Conservation (phyloP, 1,140 invertebrate species). For the Sinonovacula constricta region DNA sequence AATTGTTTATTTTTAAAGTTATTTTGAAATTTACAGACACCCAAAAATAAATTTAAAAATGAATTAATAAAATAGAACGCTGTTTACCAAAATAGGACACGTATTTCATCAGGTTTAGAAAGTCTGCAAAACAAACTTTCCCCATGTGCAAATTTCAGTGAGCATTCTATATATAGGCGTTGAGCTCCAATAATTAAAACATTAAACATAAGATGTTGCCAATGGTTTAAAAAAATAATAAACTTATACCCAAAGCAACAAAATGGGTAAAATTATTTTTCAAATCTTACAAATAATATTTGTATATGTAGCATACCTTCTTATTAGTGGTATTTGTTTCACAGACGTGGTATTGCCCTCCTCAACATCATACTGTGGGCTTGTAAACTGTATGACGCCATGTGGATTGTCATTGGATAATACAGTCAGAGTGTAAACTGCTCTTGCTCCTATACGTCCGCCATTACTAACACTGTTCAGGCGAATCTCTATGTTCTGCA, state of each 20-base stretch:
- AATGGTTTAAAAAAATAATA: neutral
- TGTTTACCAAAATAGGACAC: too few species aligned
- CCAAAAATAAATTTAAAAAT: too few species aligned
- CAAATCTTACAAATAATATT: too few species aligned
- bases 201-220: neutral
- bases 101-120: too few species aligned
- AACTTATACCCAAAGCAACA: neutral
- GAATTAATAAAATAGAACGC: too few species aligned
- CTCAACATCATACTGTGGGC: constrained; percentile 51
- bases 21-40: too few species aligned
- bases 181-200: too few species aligned
- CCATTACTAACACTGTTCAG: constrained; percentile 63
- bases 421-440: constrained; percentile 68
- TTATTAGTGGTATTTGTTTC: constrained; percentile 60
- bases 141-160: too few species aligned
- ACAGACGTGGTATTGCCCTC: constrained; percentile 56
- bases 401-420: constrained; percentile 75
- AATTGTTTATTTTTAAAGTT: too few species aligned
- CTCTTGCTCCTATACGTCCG: constrained; percentile 62
- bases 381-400: constrained; percentile 69
- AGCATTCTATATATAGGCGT: too few species aligned
- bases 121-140: too few species aligned
- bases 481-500: constrained; percentile 68
- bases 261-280: neutral
- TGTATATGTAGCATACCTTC: constrained; percentile 59